Base-by-base conservation (phyloP, 2,888 invertebrate genomes). In the Ormia ochracea region DNA sequence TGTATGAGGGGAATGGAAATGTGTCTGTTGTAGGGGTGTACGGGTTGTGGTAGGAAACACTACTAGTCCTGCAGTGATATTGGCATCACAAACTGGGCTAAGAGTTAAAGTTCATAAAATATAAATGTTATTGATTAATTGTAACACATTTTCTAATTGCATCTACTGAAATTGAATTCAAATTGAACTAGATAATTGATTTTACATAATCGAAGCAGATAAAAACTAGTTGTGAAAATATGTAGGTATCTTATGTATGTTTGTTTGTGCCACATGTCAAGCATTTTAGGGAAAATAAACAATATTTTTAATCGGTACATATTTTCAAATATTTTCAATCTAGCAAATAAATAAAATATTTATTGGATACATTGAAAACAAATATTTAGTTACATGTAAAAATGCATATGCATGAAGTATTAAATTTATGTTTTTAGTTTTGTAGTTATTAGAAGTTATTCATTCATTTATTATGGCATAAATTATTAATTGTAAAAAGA, bases 91-190 rank as follows among this genome's bases (percentile, higher is more conserved):
- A 43, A 28, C 43, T 41, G 12, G 38, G 28, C 23, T 48, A 23
- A 31, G 56, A 77, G 76, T 68, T 61, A 68, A 63, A 77, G 76
- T 77, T 70, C 69, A 70, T 77, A 33, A 65, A 63, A 41, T 41
- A 50, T 59, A 36, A 36, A 56, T 63, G 19, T 69, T 76, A 77
- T 77, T 70, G 76, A 77, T 77, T 77, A 77, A 77, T 77, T 77
- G 76, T 77, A 70, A 77, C 76, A 77, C 76, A 77, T 77, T 77
- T 77, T 77, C 69, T 70, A 70, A 69, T 77, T 77, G 61, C 54
- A 77, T 77, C 38, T 48, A 77, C 70, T 77, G 63, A 77, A 70
- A 69, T 77, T 66, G 69, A 70, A 70, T 70, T 50, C 59, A 63
- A 65, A 56, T 70, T 70, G 69, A 56, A 69, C 69, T 69, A 77